Percentiles rank a stretch among this genome's conserved stretches.
These are phyloP conservation scores for Chromoteleia sp. DNA, from an alignment of 2,888 invertebrate species.

Conservation along the genomic window DNA sequence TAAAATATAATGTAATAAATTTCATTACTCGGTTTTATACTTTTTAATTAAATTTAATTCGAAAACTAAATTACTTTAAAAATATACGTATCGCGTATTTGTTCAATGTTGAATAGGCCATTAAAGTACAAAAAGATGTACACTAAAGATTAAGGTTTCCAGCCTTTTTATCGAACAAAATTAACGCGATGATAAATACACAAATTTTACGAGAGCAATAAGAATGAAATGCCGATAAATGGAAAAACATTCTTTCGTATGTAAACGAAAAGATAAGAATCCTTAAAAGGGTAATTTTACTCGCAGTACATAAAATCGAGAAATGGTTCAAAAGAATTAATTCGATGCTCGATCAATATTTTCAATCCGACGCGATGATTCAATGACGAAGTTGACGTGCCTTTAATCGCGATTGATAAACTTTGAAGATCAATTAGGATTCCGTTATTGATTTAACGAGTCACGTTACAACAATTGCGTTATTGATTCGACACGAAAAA, in stretches of 20 bases:
- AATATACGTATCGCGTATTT: too few species aligned
- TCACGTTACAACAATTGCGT: background rate
- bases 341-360: background rate
- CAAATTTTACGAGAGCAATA: conserved; percentile 4
- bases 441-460: background rate
- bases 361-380: too few species aligned
- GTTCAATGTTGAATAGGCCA: too few species aligned
- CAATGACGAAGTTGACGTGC: too few species aligned
- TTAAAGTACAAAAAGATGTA: background rate
- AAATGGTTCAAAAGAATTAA: background rate
- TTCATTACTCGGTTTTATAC: too few species aligned
- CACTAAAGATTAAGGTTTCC: background rate
- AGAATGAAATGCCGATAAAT: background rate
- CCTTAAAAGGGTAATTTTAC: conserved; percentile 5
- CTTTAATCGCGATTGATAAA: background rate
- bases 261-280: conserved; percentile 8
- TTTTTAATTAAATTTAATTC: too few species aligned
- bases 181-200: conserved; percentile 5
- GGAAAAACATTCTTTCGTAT: conserved; percentile 1
- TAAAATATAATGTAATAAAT: too few species aligned
- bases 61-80: too few species aligned
- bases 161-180: background rate
- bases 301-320: background rate
- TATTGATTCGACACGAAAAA: too few species aligned
- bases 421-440: conserved; percentile 5